These are phyloP conservation scores for Drosophila anomelani DNA, from an alignment of 2,888 invertebrate genomes.

Conservation along the genomic window DNA sequence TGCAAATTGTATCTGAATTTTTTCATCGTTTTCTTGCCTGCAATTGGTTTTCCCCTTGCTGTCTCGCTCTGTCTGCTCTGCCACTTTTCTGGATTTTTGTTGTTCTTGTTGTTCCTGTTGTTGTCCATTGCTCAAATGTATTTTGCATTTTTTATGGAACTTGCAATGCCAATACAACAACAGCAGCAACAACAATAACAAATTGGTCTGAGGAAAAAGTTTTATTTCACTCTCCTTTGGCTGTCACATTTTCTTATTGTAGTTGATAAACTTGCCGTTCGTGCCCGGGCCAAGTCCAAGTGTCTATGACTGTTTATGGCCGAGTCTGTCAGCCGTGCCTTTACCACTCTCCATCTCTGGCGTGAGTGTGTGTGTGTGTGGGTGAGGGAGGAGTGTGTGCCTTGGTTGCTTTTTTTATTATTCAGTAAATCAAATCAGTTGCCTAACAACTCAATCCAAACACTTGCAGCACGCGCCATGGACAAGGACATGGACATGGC, in stretches of 20 bases:
- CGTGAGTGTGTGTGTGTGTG: conserved; percentile 10
- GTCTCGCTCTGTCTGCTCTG: conserved; percentile 55
- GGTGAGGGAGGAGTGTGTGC: conserved; percentile 36
- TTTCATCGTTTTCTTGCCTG: conserved; percentile 43
- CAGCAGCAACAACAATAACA: conserved; percentile 45
- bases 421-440: conserved; percentile 80
- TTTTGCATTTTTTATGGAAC: conserved; percentile 65
- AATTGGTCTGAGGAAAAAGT: conserved; percentile 40
- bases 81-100: conserved; percentile 48
- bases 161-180: conserved; percentile 55
- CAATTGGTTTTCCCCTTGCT: conserved; percentile 32
- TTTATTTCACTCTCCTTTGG: conserved; percentile 45
- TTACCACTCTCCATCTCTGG: conserved; percentile 10
- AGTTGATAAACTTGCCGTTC: conserved; percentile 73
- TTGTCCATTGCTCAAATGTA: conserved; percentile 53
- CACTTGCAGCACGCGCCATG: conserved; percentile 76
- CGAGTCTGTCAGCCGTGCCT: conserved; percentile 58
- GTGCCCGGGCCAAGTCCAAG: conserved; percentile 69
- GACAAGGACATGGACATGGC: conserved; percentile 53
- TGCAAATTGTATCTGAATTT: conserved; percentile 39
- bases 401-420: conserved; percentile 74
- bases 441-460: conserved; percentile 81
- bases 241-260: conserved; percentile 79
- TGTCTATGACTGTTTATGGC: conserved; percentile 78
- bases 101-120: conserved; percentile 18